Evolutionary conservation across 2,888 invertebrate species (phyloP), one percentile per base, ranked within the genome.

Genomic region (Hirtodrosophila histrioides): DNA sequence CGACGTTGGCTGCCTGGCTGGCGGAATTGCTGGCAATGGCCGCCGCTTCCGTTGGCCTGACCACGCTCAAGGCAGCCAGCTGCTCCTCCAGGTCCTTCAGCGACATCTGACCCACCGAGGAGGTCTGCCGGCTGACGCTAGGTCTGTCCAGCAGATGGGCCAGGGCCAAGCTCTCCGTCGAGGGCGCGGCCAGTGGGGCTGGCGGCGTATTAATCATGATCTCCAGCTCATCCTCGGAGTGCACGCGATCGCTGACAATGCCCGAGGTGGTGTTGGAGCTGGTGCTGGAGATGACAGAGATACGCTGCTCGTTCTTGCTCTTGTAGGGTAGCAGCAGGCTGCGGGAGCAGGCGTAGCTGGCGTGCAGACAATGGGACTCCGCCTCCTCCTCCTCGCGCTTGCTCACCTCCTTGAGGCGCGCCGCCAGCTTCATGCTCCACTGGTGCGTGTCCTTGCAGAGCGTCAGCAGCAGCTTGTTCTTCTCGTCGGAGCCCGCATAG

Each of bases 241-340:
- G 97, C 57, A 97, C 97, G 78, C 97, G 94, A 91, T 98, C 98
- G 91, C 98, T 98, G 44, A 98, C 98, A 82, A 98, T 98, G 63
- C 98, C 98, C 31, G 98, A 98, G 24, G 98, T 98, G 39, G 98
- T 98, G 90, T 98, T 98, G n/a, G 98, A 98, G 87, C 98, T 98
- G 40, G 97, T 97, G 87, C 96, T 96, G 64, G 97, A 97, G 89
- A 98, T 97, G 31, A 98, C 95, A 57, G 97, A 97, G 90, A 96
- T 96, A 83, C 97, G 94, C 91, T 97, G 96, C 91, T 96, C 96
- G 70, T 93, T 94, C 88, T 95, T 94, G 82, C 93, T 94, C 78
- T 94, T 94, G 83, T 94, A 94, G 72, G 94, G 93, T 80, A 94
- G 90, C 86, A 94, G 94, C 43, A 94, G 92, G 72, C 94, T 92